phyloP scores from a whole-genome alignment of 2,888 invertebrate genomes.

The Lepidonotus clava region DNA sequence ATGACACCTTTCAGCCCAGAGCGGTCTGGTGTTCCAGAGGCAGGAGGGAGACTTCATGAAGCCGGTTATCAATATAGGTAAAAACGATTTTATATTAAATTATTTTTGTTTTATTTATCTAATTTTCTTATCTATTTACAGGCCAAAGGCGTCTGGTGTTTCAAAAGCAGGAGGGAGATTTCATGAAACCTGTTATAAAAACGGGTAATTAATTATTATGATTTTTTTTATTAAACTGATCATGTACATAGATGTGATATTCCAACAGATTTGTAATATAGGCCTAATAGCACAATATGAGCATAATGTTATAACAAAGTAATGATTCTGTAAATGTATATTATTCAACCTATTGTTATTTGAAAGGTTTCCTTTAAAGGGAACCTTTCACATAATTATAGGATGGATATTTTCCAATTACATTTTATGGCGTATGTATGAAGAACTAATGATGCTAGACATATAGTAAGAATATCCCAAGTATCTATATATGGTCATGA shows the following conservation, averaged over 20 bases:
- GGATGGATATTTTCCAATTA: too few species aligned
- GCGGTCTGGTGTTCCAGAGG: constrained; percentile 60
- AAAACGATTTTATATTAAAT: neutral
- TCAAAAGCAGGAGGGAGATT: constrained; percentile 62
- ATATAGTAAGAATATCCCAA: too few species aligned
- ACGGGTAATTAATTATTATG: neutral
- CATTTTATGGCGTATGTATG: too few species aligned
- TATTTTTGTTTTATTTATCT: neutral
- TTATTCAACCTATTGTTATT: too few species aligned
- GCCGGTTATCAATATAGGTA: constrained; percentile 58
- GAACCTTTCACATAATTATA: too few species aligned
- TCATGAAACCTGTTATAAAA: constrained; percentile 65
- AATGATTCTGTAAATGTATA: too few species aligned
- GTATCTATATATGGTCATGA: too few species aligned
- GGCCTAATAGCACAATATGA: too few species aligned
- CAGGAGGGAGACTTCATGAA: constrained; percentile 66
- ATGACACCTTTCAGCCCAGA: constrained; percentile 58
- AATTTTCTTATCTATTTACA: neutral
- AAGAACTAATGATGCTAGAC: too few species aligned
- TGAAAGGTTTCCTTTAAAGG: too few species aligned
- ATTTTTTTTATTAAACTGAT: neutral
- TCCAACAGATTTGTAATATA: too few species aligned
- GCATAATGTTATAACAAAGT: too few species aligned
- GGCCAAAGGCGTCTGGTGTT: constrained; percentile 64
- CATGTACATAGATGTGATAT: neutral